These are phyloP conservation scores for Sinocyclocheilus anophthalmus DNA, from an alignment of 2,113 vertebrate species.

Conservation along the genomic window DNA sequence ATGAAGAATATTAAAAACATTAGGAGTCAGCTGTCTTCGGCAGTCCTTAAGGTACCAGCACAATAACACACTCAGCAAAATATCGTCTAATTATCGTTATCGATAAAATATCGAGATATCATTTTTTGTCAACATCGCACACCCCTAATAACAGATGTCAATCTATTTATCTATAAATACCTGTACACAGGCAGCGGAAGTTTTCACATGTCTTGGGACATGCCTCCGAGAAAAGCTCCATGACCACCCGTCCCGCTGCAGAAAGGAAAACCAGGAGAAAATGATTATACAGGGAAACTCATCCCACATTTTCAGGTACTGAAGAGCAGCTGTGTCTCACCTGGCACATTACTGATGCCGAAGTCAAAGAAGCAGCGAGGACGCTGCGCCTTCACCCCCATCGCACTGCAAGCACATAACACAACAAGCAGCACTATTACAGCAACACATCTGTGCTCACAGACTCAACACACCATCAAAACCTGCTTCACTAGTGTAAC, in stretches of 20 bases:
- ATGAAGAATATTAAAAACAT: too few relatives aligned
- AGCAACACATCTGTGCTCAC: background rate
- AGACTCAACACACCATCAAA: background rate
- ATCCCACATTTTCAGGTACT: background rate
- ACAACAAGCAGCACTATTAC: background rate
- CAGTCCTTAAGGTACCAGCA: too few relatives aligned
- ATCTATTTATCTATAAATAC: constrained; percentile 64
- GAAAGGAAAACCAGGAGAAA: constrained; percentile 19
- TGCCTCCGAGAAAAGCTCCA: constrained; percentile 94
- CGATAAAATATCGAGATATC: too few relatives aligned
- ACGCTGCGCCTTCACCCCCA: constrained; percentile 94
- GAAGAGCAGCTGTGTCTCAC: constrained; percentile 74
- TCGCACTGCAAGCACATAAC: constrained; percentile 67
- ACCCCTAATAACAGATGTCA: too few relatives aligned
- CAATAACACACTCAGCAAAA: too few relatives aligned
- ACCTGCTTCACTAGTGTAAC: background rate
- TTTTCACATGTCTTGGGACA: constrained; percentile 99
- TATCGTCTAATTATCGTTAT: too few relatives aligned
- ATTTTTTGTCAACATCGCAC: too few relatives aligned
- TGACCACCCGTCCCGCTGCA: constrained; percentile 92
- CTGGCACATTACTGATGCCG: constrained; percentile 91
- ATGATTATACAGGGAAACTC: background rate
- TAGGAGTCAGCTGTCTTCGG: too few relatives aligned
- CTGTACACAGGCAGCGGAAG: constrained; percentile 98
- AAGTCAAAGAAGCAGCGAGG: constrained; percentile 97